Evolutionary conservation across 2,888 invertebrate species (phyloP).

Genomic region (Aphodius sticticus): DNA sequence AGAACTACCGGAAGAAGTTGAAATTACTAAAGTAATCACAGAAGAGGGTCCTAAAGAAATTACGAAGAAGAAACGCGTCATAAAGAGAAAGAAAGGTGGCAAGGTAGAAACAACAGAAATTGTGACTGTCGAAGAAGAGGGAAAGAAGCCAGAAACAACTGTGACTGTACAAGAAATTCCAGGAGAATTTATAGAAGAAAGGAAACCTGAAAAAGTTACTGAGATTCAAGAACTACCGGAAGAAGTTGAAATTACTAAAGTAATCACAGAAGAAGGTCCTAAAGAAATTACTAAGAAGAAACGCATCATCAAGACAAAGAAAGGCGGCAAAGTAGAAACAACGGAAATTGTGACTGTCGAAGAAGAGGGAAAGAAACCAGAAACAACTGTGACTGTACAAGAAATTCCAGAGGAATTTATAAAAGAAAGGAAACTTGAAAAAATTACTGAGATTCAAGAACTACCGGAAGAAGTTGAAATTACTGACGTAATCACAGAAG

Average conservation of each 20-base stretch:
- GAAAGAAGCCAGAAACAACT: not conserved
- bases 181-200: slow-evolving; percentile 10
- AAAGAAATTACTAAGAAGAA: slow-evolving; percentile 39
- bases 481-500: slow-evolving; percentile 36
- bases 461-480: slow-evolving; percentile 35
- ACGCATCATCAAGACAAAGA: slow-evolving; percentile 39
- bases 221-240: slow-evolving; percentile 44
- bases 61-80: not conserved
- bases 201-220: slow-evolving; percentile 38
- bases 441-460: slow-evolving; percentile 37
- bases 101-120: not conserved
- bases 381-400: slow-evolving; percentile 52
- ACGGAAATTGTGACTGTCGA: slow-evolving; percentile 53
- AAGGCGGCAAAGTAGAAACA: slow-evolving; percentile 47
- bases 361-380: slow-evolving; percentile 52
- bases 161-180: not conserved
- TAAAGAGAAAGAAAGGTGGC: not conserved
- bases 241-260: slow-evolving; percentile 44
- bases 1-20: not conserved
- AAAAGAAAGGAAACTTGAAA: slow-evolving; percentile 25
- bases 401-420: slow-evolving; percentile 37
- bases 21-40: not conserved
- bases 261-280: slow-evolving; percentile 43
- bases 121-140: not conserved
- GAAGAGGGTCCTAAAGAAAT: not conserved